phyloP scores from a whole-genome alignment of 2,113 vertebrate species.

The Zosterops borbonicus region DNA sequence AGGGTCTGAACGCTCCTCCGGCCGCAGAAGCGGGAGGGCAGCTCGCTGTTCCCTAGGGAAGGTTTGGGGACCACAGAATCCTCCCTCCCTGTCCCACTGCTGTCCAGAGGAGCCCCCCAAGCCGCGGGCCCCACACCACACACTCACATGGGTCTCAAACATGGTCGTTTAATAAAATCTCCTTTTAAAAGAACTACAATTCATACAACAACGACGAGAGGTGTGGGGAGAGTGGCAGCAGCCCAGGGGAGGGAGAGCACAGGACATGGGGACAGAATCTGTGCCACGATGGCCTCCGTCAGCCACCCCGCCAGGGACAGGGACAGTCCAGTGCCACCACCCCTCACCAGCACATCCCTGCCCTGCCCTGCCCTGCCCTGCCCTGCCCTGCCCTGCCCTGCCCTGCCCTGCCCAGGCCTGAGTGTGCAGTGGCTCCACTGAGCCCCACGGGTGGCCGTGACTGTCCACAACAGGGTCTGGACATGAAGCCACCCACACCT shows the following conservation, averaged over 20 bases:
- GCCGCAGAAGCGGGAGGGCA: not conserved
- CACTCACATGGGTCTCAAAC: conserved; percentile 54
- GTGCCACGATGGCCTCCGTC: not conserved
- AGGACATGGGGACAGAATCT: not conserved
- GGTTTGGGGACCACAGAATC: not conserved
- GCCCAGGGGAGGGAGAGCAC: not conserved
- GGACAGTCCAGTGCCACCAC: rapidly evolving
- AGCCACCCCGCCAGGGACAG: rapidly evolving
- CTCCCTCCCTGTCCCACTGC: not conserved
- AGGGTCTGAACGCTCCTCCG: not conserved
- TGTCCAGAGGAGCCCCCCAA: rapidly evolving
- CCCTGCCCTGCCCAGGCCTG: not conserved
- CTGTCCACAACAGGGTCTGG: not conserved
- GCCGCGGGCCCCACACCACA: not conserved
- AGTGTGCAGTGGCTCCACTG: rapidly evolving
- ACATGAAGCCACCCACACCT: not conserved
- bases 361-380: too few relatives aligned
- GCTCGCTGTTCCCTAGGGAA: not conserved
- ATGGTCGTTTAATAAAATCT: conserved; percentile 69
- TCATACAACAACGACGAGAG: not conserved
- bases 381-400: not conserved
- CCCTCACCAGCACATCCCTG: not conserved
- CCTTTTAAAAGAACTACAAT: conserved; percentile 60
- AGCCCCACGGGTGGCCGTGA: not conserved
- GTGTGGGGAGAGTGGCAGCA: not conserved